Evolutionary conservation across 2,888 invertebrate species (phyloP), one percentile per base, ranked within the genome.

Genomic region (Rhynchonema sp.): DNA sequence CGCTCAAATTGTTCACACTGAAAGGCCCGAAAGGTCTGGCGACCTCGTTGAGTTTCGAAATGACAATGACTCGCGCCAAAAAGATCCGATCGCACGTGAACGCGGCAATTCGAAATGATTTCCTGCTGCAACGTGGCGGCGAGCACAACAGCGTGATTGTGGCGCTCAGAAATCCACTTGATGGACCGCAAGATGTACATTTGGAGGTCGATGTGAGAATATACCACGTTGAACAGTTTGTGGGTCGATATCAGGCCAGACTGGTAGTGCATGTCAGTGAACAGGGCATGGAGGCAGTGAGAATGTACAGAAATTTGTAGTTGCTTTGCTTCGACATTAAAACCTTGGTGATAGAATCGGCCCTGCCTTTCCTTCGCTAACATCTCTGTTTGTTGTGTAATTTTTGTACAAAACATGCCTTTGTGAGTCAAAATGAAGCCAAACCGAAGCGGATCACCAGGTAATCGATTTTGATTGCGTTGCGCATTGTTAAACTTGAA

Each of bases 1-100:
- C 94, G 13, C 92, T 94, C 75, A 87, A 87, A 13, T 85, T 94
- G 81, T 70, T 77, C 68, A 75, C 75, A 25, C 75, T 77, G 71
- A 73, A 75, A 22, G 74, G 74, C 2, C 73, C 72, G 22, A 22
- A 38, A 1, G 64, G 68, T 2, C 59, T 64, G 20, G 71, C 73
- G 62, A 71, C 74, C 59, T 66, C 66, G 17, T 74, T 76, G 61
- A 68, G 72, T 26, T 78, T 77, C 69, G 72, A 71, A 55, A 70
- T 78, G 30, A 68, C 70, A 49, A 65, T 77, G 25, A 68, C 72
- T 29, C 66, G 65, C 9, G 72, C 74, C 0, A 63, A 63, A 20
- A 66, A 71, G 3, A 67, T 66, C 27, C 56, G 59, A 20, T 63
- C 70, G 0, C 67, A 67, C 1, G 70, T 75, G 2, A 61, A 64